These are phyloP conservation scores for Tauraco hartlaubi DNA, from an alignment of 2,797 vertebrate species.

Conservation along the genomic window DNA sequence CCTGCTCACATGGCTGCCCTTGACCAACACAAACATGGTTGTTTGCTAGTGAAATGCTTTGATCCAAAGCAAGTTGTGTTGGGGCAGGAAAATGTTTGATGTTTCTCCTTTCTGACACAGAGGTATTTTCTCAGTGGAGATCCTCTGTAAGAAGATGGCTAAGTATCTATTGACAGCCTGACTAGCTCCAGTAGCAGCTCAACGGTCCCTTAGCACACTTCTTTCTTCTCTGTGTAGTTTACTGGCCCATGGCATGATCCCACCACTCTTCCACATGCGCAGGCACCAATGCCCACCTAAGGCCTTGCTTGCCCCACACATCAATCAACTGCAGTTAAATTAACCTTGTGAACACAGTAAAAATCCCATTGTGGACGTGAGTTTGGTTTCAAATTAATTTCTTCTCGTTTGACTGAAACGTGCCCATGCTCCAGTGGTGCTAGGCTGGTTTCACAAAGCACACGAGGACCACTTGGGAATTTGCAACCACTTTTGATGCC, in stretches of 20 bases:
- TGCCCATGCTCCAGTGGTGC: rapidly evolving
- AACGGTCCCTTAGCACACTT: neutral
- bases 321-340: neutral
- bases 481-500: neutral
- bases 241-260: neutral
- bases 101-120: slow-evolving; percentile 4
- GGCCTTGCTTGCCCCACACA: neutral
- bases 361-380: neutral
- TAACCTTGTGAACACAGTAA: neutral
- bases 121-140: neutral
- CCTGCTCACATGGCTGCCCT: neutral
- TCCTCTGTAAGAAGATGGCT: neutral
- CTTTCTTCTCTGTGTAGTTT: neutral
- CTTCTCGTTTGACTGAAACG: neutral
- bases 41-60: neutral
- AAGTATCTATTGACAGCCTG: neutral
- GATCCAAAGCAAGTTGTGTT: neutral
- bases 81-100: neutral
- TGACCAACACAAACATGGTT: neutral
- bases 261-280: neutral
- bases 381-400: neutral
- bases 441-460: neutral
- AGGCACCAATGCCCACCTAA: neutral
- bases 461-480: rapidly evolving
- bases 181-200: neutral